These are phyloP conservation scores for Ashinkailepas kermadecensis DNA, from an alignment of 2,888 invertebrate genomes.

Conservation along the genomic window DNA sequence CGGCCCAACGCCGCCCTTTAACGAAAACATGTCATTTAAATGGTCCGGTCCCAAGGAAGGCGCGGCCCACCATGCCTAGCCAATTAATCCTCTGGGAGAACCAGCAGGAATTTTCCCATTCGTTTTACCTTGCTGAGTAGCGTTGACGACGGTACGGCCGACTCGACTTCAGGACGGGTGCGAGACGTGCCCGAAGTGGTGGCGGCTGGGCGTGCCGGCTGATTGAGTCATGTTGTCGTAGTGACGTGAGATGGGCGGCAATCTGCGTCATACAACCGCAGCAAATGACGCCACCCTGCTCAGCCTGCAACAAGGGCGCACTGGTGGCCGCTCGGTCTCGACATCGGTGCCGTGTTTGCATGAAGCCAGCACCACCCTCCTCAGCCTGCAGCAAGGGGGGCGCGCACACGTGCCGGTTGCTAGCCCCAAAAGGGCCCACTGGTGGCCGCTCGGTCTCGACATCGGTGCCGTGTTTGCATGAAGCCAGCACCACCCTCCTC, in stretches of 20 bases:
- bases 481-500: too few relatives aligned
- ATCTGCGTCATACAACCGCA: neutral
- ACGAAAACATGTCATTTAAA: constrained; percentile 1
- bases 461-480: too few relatives aligned
- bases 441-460: too few relatives aligned
- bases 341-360: too few relatives aligned
- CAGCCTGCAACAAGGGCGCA: neutral
- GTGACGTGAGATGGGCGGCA: neutral
- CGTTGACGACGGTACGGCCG: neutral
- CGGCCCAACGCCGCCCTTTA: neutral
- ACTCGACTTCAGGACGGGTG: neutral
- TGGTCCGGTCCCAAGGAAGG: neutral
- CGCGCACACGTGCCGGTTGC: too few relatives aligned
- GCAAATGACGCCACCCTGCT: neutral
- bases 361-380: too few relatives aligned
- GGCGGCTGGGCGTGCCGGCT: neutral
- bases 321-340: too few relatives aligned
- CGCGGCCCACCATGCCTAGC: neutral
- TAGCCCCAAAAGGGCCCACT: too few relatives aligned
- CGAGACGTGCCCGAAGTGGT: neutral
- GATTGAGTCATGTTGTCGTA: neutral
- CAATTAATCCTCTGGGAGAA: neutral
- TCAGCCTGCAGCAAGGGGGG: too few relatives aligned
- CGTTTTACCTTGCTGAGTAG: neutral
- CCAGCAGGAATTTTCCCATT: neutral